Evolutionary conservation across 2,888 invertebrate genomes (phyloP), one percentile per base, ranked within the genome.

Genomic region (Cotesia congregata): DNA sequence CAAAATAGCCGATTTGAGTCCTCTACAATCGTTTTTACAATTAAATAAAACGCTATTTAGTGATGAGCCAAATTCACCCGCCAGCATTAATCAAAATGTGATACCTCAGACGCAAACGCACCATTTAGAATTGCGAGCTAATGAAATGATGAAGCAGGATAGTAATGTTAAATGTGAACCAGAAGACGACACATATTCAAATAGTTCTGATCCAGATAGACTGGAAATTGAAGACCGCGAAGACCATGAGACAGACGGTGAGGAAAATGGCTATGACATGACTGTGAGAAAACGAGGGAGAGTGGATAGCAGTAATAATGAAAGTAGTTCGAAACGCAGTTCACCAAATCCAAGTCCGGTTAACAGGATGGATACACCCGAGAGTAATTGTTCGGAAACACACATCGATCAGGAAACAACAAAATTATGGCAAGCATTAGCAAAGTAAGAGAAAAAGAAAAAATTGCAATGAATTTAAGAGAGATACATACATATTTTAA

Each of bases 121-220:
- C 82, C 85, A 84, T 80, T 83, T 87, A 78, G 87, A 88, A 74
- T 82, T 86, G 71, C 83, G 83, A 75, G 77, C 82, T 73, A 83
- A 82, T 67, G 84, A 86, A 67, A 77, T 81, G 78, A 82, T 81
- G 15, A 85, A 84, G 65, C 82, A 83, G 17, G 77, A 70, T 17
- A 85, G 82, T 50, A 50, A 50, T 79, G 81, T 87, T 67, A 88
- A 91, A 72, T 90, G 91, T 41, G 91, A 91, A 75, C 92, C 92
- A 81, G 92, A 92, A 67, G 92, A 92, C 85, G 93, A 93, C 84
- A 92, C 92, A 80, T 94, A 92, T 87, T 94, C 94, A 87, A 93
- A 93, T 86, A 93, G 93, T 81, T 94, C 95, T 0, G 95, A 95
- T 90, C 94, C 94, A 1, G 94, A 94, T 83, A 90, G 94, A 83